Conservation (phyloP, 2,888 invertebrate species). For the Steinernema scapterisci region DNA sequence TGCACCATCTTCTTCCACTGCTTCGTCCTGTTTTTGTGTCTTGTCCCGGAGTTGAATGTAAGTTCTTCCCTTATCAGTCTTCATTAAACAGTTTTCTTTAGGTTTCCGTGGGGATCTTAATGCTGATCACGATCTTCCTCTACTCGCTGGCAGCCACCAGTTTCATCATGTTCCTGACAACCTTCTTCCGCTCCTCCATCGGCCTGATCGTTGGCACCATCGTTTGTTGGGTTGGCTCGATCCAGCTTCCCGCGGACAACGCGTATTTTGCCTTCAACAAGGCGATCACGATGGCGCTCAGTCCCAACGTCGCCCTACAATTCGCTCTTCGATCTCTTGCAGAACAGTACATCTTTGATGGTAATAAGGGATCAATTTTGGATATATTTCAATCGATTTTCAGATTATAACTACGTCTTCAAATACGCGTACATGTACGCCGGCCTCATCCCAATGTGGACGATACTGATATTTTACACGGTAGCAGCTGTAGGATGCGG, state of each 20-base stretch:
- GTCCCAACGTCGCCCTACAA: constrained; percentile 11
- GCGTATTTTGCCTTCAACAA: not conserved
- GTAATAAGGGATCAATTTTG: not conserved
- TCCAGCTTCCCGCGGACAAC: not conserved
- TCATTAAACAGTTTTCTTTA: not conserved
- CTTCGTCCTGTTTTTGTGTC: not conserved
- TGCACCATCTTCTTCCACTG: constrained; percentile 11
- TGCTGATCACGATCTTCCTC: not conserved
- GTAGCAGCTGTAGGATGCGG: not conserved
- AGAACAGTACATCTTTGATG: constrained; percentile 9
- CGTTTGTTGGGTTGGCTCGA: constrained; percentile 11
- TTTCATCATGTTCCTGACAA: constrained; percentile 3
- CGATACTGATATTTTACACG: not conserved
- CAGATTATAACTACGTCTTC: constrained; percentile 7
- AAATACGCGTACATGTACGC: constrained; percentile 9
- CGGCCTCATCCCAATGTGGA: constrained; percentile 21
- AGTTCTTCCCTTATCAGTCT: not conserved
- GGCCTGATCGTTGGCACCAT: constrained; percentile 8
- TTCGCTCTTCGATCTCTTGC: not conserved
- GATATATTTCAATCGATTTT: not conserved
- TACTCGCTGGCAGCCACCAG: not conserved
- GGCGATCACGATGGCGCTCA: not conserved
- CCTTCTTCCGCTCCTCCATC: constrained; percentile 7
- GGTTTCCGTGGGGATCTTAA: not conserved
- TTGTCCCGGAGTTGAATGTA: constrained; percentile 8